Percentiles rank a stretch among this genome's conserved stretches.
Conservation (phyloP, 23 tunicate species). For the Ascidia mentula region DNA sequence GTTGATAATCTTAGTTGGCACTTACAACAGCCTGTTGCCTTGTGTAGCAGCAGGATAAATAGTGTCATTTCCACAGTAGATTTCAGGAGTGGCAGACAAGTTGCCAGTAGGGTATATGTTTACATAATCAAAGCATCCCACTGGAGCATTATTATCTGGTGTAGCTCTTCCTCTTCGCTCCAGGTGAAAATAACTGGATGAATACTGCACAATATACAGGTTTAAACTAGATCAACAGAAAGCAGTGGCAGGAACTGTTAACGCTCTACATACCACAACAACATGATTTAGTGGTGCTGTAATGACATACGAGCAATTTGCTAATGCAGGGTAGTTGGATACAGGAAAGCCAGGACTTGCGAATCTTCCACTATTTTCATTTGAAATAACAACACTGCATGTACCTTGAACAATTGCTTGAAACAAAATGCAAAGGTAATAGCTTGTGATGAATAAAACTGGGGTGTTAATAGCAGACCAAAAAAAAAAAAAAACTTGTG, state of each 20-base stretch:
- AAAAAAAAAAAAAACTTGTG: too few relatives aligned
- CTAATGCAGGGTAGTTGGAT: conserved; percentile 17
- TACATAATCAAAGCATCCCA: conserved; percentile 17
- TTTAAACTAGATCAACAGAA: not conserved
- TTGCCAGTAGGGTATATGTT: conserved; percentile 4
- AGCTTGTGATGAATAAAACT: too few relatives aligned
- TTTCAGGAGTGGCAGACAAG: not conserved
- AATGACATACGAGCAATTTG: conserved; percentile 50
- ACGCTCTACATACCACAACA: conserved; percentile 49
- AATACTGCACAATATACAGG: not conserved
- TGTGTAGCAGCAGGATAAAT: conserved; percentile 16
- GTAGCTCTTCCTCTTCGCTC: not conserved
- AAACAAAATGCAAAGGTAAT: too few relatives aligned
- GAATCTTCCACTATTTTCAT: conserved; percentile 19
- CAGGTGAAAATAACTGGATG: not conserved
- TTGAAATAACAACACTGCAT: conserved; percentile 40
- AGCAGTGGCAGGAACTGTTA: too few relatives aligned
- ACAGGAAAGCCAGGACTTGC: conserved; percentile 73
- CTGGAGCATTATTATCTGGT: not conserved
- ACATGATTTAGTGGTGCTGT: conserved; percentile 40
- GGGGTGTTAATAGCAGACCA: too few relatives aligned
- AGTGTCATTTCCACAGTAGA: conserved; percentile 12
- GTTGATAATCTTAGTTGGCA: too few relatives aligned
- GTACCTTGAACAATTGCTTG: conserved; percentile 38
- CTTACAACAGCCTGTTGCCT: conserved; percentile 12